Evolutionary conservation across 1,140 invertebrate species (phyloP).

Genomic region (Samia ricini): DNA sequence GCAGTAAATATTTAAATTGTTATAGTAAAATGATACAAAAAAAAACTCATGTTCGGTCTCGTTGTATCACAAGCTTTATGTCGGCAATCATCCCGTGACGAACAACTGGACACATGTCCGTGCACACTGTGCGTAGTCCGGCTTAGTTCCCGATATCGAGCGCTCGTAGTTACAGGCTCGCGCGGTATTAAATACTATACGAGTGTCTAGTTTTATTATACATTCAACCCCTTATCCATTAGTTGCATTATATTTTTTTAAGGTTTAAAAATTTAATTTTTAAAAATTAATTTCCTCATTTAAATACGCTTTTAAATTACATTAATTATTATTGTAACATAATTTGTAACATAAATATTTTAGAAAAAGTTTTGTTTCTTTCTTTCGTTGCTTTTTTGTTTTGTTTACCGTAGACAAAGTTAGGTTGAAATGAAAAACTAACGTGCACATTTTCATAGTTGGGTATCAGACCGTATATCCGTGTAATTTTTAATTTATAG

Average conservation of each 20-base stretch:
- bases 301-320: too few relatives aligned
- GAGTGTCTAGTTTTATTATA: too few relatives aligned
- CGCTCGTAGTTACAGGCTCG: background rate
- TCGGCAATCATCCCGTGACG: background rate
- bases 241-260: too few relatives aligned
- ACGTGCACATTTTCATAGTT: background rate
- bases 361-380: too few relatives aligned
- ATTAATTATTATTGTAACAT: too few relatives aligned
- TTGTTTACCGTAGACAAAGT: background rate
- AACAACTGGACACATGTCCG: background rate
- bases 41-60: background rate
- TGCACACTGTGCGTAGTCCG: background rate
- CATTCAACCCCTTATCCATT: too few relatives aligned
- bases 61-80: background rate
- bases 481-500: background rate
- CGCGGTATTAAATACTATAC: background rate
- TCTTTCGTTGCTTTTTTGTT: background rate
- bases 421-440: background rate
- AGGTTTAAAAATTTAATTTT: too few relatives aligned
- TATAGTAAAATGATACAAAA: background rate
- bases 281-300: too few relatives aligned
- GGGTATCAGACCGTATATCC: constrained; percentile 23
- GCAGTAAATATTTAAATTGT: background rate
- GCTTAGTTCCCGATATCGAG: background rate
- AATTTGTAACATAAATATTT: too few relatives aligned